phyloP scores from a whole-genome alignment of 2,113 vertebrate species.

The Electrona antarctica region DNA sequence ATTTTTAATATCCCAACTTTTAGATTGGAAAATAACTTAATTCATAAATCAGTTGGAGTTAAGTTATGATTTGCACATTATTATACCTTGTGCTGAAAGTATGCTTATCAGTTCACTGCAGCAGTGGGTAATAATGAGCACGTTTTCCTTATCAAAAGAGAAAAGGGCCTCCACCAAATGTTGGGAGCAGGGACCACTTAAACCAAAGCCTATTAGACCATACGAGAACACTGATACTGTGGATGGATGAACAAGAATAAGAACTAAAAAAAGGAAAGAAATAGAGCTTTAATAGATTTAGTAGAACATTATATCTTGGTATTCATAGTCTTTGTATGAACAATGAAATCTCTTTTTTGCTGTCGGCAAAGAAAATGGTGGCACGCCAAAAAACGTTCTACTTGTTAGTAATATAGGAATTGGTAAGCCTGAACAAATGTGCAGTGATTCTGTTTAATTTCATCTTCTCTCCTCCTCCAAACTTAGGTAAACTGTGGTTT shows the following conservation, averaged over 20 bases:
- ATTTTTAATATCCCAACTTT: not conserved
- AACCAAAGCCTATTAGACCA: conserved; percentile 1
- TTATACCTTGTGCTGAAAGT: conserved; percentile 33
- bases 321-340: not conserved
- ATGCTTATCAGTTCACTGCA: conserved; percentile 27
- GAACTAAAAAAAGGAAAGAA: conserved; percentile 7
- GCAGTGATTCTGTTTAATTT: not conserved
- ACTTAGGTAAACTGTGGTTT: conserved; percentile 82
- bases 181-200: conserved; percentile 1
- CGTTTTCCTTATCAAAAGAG: conserved; percentile 18
- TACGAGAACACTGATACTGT: conserved; percentile 6
- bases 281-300: conserved; percentile 15
- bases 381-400: not conserved
- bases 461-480: not conserved
- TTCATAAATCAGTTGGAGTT: not conserved
- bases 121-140: conserved; percentile 16
- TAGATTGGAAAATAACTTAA: no score
- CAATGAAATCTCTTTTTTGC: not conserved
- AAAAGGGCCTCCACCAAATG: conserved; percentile 20
- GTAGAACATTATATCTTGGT: not conserved
- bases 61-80: conserved; percentile 10
- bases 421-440: not conserved
- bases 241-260: no score
- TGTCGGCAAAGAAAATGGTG: not conserved
- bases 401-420: not conserved